These are phyloP conservation scores for Ciconia boyciana DNA, from an alignment of 2,113 vertebrate genomes.

Conservation along the genomic window DNA sequence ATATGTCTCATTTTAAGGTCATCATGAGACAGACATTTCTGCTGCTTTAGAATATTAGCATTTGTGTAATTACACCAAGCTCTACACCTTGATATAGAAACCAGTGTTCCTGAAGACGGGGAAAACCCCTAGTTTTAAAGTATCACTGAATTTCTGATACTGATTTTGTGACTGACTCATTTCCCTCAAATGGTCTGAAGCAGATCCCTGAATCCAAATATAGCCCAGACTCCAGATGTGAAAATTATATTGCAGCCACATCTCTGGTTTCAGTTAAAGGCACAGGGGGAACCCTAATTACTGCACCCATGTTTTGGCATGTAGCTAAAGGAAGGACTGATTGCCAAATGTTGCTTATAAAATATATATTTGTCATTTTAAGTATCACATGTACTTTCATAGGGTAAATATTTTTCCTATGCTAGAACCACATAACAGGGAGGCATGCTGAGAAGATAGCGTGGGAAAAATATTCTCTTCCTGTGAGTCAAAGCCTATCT, in stretches of 20 bases:
- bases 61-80: neutral
- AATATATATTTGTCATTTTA: slow-evolving; percentile 24
- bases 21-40: neutral
- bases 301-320: neutral
- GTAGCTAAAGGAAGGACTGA: neutral
- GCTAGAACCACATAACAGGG: slow-evolving; percentile 7
- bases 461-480: slow-evolving; percentile 54
- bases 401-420: slow-evolving; percentile 51
- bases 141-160: neutral
- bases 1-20: neutral
- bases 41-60: neutral
- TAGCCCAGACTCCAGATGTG: neutral
- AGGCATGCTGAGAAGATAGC: slow-evolving; percentile 43
- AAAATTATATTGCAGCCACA: neutral
- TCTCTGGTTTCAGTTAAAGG: slow-evolving; percentile 31
- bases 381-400: neutral
- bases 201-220: neutral
- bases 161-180: neutral
- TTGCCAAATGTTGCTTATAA: slow-evolving; percentile 21
- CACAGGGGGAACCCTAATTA: neutral
- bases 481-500: slow-evolving; percentile 34
- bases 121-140: neutral
- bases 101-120: neutral
- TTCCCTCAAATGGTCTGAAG: neutral
- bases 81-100: neutral